Conservation (phyloP, 2,888 invertebrate genomes). For the Anoplius nigerrimus region DNA sequence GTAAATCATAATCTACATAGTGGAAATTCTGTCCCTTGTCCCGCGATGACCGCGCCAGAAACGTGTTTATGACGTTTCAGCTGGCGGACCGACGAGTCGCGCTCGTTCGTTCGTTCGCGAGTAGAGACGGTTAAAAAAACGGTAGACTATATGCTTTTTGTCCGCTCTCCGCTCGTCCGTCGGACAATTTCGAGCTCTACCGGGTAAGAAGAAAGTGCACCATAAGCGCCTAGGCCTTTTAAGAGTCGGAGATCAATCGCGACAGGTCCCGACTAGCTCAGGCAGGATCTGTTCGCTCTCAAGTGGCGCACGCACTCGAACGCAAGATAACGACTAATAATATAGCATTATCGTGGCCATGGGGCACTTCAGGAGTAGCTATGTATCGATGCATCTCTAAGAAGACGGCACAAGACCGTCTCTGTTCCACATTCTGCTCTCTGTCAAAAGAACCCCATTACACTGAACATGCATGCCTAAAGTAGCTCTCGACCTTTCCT, state of each 20-base stretch:
- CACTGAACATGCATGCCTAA: conserved; percentile 31
- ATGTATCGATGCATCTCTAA: conserved; percentile 23
- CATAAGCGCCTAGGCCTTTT: too few species aligned
- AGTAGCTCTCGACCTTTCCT: conserved; percentile 45
- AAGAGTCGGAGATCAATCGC: too few species aligned
- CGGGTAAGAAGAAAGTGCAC: too few species aligned
- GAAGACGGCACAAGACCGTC: conserved; percentile 23
- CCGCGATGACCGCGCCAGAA: not conserved
- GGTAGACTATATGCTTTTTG: not conserved
- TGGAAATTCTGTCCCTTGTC: conserved; percentile 1
- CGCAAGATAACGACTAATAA: conserved; percentile 33
- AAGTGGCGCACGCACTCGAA: not conserved
- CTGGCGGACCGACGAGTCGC: conserved; percentile 10
- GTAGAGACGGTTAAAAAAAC: conserved; percentile 14
- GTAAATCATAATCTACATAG: conserved; percentile 4
- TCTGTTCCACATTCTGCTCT: conserved; percentile 32
- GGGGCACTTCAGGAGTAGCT: conserved; percentile 18
- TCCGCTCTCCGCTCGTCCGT: too few species aligned
- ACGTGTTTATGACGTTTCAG: conserved; percentile 21
- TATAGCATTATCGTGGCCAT: conserved; percentile 31
- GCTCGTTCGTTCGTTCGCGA: conserved; percentile 17
- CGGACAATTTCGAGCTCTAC: too few species aligned
- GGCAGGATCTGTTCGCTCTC: too few species aligned
- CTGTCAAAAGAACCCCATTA: conserved; percentile 29
- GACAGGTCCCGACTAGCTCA: too few species aligned